Conservation (phyloP, 2,113 vertebrate species). For the Blennius ocellaris region DNA sequence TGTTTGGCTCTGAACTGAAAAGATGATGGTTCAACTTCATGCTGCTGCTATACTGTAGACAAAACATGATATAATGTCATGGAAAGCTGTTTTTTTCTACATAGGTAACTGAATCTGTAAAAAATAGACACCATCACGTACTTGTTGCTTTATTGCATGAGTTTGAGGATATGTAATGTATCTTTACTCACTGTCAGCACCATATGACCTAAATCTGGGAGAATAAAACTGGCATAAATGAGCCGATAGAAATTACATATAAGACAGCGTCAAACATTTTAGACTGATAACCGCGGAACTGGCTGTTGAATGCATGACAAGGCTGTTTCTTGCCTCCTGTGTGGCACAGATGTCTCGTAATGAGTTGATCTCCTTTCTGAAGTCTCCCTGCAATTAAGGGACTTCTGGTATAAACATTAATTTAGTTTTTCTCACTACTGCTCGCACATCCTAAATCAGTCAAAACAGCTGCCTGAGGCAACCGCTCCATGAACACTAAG, state of each 20-base stretch:
- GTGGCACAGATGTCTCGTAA: slow-evolving; percentile 68
- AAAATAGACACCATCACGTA: slow-evolving; percentile 46
- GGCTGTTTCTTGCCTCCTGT: slow-evolving; percentile 59
- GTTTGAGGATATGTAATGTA: too few species aligned
- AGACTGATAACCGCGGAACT: slow-evolving; percentile 19
- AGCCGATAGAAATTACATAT: slow-evolving; percentile 43
- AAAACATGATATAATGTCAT: too few species aligned
- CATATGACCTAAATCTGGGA: too few species aligned
- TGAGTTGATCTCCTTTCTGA: slow-evolving; percentile 65
- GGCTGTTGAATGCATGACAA: slow-evolving; percentile 46
- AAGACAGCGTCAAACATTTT: slow-evolving; percentile 6
- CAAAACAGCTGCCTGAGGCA: slow-evolving; percentile 54
- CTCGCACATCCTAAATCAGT: slow-evolving; percentile 49
- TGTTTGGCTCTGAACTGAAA: too few species aligned
- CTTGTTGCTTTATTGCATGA: too few species aligned
- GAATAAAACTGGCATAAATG: slow-evolving; percentile 8
- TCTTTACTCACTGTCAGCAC: too few species aligned
- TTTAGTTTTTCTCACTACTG: slow-evolving; percentile 68
- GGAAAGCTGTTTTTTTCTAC: too few species aligned
- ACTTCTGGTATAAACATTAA: slow-evolving; percentile 66
- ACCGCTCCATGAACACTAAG: slow-evolving; percentile 21
- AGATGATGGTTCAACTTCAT: too few species aligned
- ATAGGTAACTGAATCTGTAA: too few species aligned
- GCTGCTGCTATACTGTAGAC: too few species aligned
- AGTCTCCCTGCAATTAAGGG: slow-evolving; percentile 67